These are phyloP conservation scores for Cyrtonyx montezumae DNA, from an alignment of 2,113 vertebrate species.

Conservation along the genomic window DNA sequence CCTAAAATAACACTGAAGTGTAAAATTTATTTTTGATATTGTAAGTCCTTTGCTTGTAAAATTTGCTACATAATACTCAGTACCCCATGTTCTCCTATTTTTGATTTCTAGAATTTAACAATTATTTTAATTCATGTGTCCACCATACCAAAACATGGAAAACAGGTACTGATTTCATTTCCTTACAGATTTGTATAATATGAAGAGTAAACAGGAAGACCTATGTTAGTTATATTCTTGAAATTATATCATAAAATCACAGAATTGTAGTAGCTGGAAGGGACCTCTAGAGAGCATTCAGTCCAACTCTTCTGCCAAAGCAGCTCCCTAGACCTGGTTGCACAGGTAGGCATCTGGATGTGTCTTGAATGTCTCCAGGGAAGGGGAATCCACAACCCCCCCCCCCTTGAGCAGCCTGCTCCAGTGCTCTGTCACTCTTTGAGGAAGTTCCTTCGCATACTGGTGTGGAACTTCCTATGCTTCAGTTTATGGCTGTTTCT, in stretches of 20 bases:
- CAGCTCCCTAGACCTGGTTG: too few species aligned
- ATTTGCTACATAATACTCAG: neutral
- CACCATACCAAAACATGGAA: neutral
- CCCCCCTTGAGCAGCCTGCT: too few species aligned
- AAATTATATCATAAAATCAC: neutral
- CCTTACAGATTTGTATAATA: neutral
- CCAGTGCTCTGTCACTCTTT: too few species aligned
- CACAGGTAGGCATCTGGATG: too few species aligned
- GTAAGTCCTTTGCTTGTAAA: neutral
- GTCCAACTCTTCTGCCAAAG: too few species aligned
- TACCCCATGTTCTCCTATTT: neutral
- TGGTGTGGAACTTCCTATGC: too few species aligned
- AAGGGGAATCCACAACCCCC: too few species aligned
- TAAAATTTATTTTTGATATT: slow-evolving; percentile 1
- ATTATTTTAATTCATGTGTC: neutral
- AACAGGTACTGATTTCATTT: neutral
- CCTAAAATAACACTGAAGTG: neutral
- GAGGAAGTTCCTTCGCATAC: too few species aligned
- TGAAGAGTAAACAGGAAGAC: neutral
- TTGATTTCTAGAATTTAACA: neutral
- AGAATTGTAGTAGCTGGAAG: too few species aligned
- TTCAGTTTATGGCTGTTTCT: too few species aligned
- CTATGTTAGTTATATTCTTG: neutral
- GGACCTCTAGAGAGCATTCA: too few species aligned
- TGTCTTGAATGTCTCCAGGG: too few species aligned